These are phyloP conservation scores for Teinopalpus imperialis DNA, from an alignment of 2,888 invertebrate species.

Conservation along the genomic window DNA sequence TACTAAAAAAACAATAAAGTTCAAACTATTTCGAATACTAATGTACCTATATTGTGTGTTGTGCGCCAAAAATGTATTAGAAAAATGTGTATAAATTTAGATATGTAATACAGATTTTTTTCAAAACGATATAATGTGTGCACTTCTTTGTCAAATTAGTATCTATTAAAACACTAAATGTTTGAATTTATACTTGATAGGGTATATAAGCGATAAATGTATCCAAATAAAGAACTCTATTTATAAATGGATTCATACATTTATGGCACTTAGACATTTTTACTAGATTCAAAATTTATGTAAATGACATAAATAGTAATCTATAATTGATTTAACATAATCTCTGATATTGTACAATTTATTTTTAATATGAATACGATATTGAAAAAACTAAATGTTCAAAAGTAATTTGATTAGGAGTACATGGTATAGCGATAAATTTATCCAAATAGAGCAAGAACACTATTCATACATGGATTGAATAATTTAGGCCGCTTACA, in stretches of 20 bases:
- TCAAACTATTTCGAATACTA: constrained; percentile 26
- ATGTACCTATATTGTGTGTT: constrained; percentile 40
- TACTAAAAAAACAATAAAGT: constrained; percentile 26
- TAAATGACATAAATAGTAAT: too few species aligned
- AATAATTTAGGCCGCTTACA: background rate
- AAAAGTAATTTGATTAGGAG: too few species aligned
- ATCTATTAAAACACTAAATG: background rate
- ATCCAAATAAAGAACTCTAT: background rate
- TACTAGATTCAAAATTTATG: too few species aligned
- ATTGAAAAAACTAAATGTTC: too few species aligned
- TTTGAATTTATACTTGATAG: background rate
- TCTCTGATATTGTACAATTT: too few species aligned
- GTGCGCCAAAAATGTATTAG: constrained; percentile 59
- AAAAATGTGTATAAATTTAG: constrained; percentile 57
- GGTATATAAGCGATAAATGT: constrained; percentile 3
- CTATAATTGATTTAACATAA: too few species aligned
- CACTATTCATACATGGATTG: background rate
- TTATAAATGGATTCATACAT: background rate
- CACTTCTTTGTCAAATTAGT: constrained; percentile 31
- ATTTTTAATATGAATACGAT: too few species aligned
- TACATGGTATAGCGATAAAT: background rate
- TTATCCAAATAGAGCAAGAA: background rate
- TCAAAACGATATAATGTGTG: constrained; percentile 58
- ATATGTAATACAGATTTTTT: constrained; percentile 51
- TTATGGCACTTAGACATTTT: background rate